A percentile compares a stretch with the other conserved stretches of the same genome.
Evolutionary conservation across 1,140 invertebrate species (phyloP).

Genomic region (Wiebesia pumilae): DNA sequence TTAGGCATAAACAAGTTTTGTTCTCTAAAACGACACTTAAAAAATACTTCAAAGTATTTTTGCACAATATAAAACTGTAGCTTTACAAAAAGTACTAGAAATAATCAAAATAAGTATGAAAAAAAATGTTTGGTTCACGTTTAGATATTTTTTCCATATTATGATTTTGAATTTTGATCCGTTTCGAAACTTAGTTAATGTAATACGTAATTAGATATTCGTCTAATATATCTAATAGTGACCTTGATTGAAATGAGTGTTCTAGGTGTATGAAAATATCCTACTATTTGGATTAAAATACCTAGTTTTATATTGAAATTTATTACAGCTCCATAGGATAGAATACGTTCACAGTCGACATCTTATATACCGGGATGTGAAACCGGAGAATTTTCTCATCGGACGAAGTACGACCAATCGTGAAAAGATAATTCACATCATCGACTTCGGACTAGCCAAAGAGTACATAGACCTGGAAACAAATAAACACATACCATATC

Average conservation of each 20-base stretch:
- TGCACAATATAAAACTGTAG: too few relatives aligned
- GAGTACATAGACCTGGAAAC: constrained; percentile 99
- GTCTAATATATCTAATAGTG: not conserved
- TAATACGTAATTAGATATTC: not conserved
- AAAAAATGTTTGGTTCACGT: too few relatives aligned
- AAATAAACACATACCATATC: constrained; percentile 99
- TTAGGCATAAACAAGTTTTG: too few relatives aligned
- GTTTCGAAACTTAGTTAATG: not conserved
- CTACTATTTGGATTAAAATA: not conserved
- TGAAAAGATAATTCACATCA: constrained; percentile 99
- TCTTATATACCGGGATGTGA: constrained; percentile 99
- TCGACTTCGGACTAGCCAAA: constrained; percentile 99
- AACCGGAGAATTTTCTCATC: constrained; percentile 99
- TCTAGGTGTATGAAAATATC: not conserved
- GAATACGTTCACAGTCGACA: constrained; percentile 99
- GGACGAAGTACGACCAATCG: constrained; percentile 97
- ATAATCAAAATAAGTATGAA: too few relatives aligned
- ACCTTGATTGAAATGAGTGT: not conserved
- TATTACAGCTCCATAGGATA: constrained; percentile 93
- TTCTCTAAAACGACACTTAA: too few relatives aligned
- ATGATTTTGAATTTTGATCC: not conserved
- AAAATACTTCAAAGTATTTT: too few relatives aligned
- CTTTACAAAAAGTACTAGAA: too few relatives aligned
- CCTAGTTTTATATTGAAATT: not conserved
- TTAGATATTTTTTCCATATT: too few relatives aligned